These are phyloP conservation scores for Hypsibius dujardini DNA, from an alignment of 1,140 invertebrate genomes.

Conservation along the genomic window DNA sequence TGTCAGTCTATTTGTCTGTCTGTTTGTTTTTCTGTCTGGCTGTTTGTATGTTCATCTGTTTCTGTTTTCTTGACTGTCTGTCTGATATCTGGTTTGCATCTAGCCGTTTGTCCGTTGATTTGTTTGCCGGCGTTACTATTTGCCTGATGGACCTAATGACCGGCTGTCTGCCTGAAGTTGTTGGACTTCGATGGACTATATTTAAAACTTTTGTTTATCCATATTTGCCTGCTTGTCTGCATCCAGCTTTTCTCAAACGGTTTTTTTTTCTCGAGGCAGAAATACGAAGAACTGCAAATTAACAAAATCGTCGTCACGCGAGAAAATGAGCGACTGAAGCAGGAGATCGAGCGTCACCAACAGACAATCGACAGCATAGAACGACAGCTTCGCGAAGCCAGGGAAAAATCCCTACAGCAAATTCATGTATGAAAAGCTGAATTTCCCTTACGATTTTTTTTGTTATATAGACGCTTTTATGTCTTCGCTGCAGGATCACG, in stretches of 20 bases:
- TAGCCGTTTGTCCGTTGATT: no score
- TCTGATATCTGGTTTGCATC: not conserved
- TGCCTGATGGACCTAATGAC: no score
- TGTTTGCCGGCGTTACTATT: no score
- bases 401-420: not conserved
- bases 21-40: no score
- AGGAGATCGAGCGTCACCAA: not conserved
- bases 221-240: no score
- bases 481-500: not conserved
- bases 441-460: not conserved
- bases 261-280: not conserved
- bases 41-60: no score
- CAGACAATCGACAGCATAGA: not conserved
- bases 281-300: constrained; percentile 11
- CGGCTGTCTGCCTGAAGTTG: no score
- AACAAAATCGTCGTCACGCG: constrained; percentile 7
- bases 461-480: not conserved
- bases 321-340: constrained; percentile 6
- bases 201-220: no score
- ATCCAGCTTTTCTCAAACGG: not conserved
- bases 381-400: not conserved
- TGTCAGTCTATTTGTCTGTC: no score
- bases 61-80: not conserved
- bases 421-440: not conserved
- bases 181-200: no score